Base-by-base conservation (phyloP, 2,113 vertebrate genomes). In the Synchiropus splendidus region DNA sequence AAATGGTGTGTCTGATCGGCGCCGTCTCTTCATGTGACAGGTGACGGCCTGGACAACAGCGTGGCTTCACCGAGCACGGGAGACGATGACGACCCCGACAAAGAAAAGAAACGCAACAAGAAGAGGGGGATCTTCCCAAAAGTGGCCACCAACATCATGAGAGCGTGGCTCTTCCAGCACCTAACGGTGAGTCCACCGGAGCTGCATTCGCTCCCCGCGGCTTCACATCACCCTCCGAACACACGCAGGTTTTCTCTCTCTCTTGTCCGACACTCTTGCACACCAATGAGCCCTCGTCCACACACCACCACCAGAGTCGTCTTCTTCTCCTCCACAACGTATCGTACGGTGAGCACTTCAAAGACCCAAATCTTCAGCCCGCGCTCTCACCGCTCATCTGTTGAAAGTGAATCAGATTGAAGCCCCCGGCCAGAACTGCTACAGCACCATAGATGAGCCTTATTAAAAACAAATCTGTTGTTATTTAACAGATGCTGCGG, bases 61-160 rank as follows among this genome's bases (percentile, higher is more conserved):
- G 92, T 98, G 88, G 95, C 95, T 67, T 99, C 95, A 53, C 94
- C 94, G 72, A 98, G 95, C 89, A 98, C 94, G 61, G 95, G 95
- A 73, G 95, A 99, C 53, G 95, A 99, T 60, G 95, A 99, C 79
- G 95, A 99, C 88, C 94, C 94, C 69, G 95, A 99, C 88, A 99
- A 98, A 81, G 95, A 99, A 74, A 97, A 98, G 91, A 98, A 98
- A 73, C 91, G 91, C 83, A 94, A 99, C 89, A 99, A 99, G 90
- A 99, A 99, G 82, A 89, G 95, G 71, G 95, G 95, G 67, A 99
- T 99, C 89, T 99, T 99, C 82, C 95, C 95, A 68, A 98, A 98
- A 90, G 95, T 98, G 88, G 95, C 95, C 82, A 99, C 95, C 85
- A 99, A 99, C 89, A 99, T 99, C 84, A 99, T 99, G 95, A 91